Conservation (phyloP, 2,888 invertebrate genomes). For the Lacanobia wlatinum region DNA sequence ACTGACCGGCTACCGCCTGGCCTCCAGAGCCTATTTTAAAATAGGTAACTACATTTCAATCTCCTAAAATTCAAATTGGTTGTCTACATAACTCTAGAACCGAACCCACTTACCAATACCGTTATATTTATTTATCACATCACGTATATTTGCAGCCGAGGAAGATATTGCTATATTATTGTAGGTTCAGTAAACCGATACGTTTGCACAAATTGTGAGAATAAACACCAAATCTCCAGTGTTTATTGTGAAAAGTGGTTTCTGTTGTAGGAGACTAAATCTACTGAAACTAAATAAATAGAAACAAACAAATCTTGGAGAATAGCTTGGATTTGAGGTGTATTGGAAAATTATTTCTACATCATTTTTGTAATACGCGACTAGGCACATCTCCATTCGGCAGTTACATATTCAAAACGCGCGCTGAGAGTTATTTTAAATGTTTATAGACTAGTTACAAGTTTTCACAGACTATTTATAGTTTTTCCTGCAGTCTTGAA, state of each 20-base stretch:
- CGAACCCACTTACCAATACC: background rate
- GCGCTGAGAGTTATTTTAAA: too few relatives aligned
- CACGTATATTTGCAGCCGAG: constrained; percentile 1
- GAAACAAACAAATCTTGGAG: background rate
- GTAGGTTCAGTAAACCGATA: constrained; percentile 28
- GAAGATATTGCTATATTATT: background rate
- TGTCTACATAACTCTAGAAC: background rate
- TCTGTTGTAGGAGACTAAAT: background rate
- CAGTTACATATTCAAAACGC: too few relatives aligned
- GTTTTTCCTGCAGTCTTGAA: too few relatives aligned
- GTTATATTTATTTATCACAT: constrained; percentile 13
- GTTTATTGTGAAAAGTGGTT: constrained; percentile 37
- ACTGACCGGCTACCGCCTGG: too few relatives aligned
- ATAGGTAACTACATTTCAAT: too few relatives aligned
- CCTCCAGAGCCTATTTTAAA: too few relatives aligned
- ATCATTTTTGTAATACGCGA: too few relatives aligned
- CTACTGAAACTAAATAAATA: background rate
- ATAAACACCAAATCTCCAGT: constrained; percentile 17
- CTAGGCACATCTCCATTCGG: too few relatives aligned
- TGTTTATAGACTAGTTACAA: too few relatives aligned
- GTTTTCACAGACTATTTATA: too few relatives aligned
- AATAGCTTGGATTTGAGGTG: constrained; percentile 4
- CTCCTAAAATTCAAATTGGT: constrained; percentile 7
- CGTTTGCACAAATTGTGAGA: constrained; percentile 23
- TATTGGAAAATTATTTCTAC: background rate